Evolutionary conservation across 2,888 invertebrate species (phyloP).

Genomic region (Leptura quadrifasciata): DNA sequence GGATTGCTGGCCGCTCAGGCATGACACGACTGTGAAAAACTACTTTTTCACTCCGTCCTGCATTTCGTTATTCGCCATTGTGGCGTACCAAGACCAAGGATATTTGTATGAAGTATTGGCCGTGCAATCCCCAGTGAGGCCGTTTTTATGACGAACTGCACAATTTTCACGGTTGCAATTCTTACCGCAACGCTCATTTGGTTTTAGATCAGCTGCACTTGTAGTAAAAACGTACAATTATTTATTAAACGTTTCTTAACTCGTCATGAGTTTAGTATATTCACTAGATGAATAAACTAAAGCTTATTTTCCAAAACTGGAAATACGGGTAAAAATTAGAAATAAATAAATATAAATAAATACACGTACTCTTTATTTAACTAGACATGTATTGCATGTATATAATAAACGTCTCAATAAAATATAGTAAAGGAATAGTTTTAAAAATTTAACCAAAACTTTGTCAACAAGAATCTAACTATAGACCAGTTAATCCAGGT

Average conservation of each 20-base stretch:
- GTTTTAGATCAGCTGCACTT: not conserved
- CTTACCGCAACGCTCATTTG: not conserved
- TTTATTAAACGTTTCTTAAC: not conserved
- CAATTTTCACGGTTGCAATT: constrained; percentile 5
- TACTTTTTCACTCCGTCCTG: constrained; percentile 63
- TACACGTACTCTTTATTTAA: too few relatives aligned
- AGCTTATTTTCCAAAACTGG: too few relatives aligned
- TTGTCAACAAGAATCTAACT: too few relatives aligned
- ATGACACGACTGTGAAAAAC: constrained; percentile 65
- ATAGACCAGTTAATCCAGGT: too few relatives aligned
- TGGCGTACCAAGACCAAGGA: constrained; percentile 41
- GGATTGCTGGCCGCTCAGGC: constrained; percentile 64
- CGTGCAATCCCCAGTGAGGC: constrained; percentile 20
- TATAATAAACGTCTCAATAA: too few relatives aligned
- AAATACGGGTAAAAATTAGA: too few relatives aligned
- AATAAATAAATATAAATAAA: too few relatives aligned
- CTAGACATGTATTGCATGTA: too few relatives aligned
- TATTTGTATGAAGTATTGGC: constrained; percentile 48
- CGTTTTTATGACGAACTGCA: constrained; percentile 10
- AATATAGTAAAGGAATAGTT: too few relatives aligned
- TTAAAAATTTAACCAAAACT: too few relatives aligned
- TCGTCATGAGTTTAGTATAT: too few relatives aligned
- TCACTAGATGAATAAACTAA: too few relatives aligned
- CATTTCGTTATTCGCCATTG: constrained; percentile 59
- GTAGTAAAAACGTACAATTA: not conserved